Base-by-base conservation (phyloP, 2,888 invertebrate genomes). In the Copidosoma aretas region DNA sequence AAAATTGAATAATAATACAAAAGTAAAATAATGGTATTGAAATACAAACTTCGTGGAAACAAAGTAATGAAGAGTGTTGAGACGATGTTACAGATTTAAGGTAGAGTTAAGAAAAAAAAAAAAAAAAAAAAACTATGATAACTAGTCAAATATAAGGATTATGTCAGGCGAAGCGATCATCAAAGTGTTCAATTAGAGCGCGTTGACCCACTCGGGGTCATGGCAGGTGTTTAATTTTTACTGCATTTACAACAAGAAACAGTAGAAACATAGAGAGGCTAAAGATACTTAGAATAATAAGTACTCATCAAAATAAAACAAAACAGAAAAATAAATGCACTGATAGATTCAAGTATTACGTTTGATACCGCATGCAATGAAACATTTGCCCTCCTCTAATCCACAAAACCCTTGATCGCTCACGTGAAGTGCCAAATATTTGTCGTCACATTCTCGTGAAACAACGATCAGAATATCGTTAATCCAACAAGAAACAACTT, bases 131-230 rank as follows among this genome's bases (percentile, higher is more conserved):
- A 32, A 32, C 8, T 32, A 32, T 32, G 32, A 32, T 66, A 71
- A 68, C 71, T 71, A 71, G 71, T 71, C 71, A 71, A 68, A 68
- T 22, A 60, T 66, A 52, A 63, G 66, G 65, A 68, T 68, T 46
- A 46, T 65, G 65, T 68, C 19, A 54, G 58, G 39, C 57, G 49
- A 56, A 52, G 65, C 67, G 66, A 32, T 32, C 4, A 32, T 71
- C 65, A 68, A 68, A 68, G 68, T 71, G 71, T 71, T 71, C 71
- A 71, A 68, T 71, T 71, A 67, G n/a, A n/a, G 61, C 25, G 56
- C 53, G 53, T 54, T 43, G 65, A 66, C 54, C 60, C n/a, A 25
- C 5, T n/a, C 52, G 64, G 49, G 41, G 59, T 62, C 43, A 39
- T 59, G 54, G 54, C 17, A 46, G 12, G 1, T 69, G 62, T 65